Evolutionary conservation across 2,888 invertebrate species (phyloP).

Genomic region (Chrysotoxum bicinctum): DNA sequence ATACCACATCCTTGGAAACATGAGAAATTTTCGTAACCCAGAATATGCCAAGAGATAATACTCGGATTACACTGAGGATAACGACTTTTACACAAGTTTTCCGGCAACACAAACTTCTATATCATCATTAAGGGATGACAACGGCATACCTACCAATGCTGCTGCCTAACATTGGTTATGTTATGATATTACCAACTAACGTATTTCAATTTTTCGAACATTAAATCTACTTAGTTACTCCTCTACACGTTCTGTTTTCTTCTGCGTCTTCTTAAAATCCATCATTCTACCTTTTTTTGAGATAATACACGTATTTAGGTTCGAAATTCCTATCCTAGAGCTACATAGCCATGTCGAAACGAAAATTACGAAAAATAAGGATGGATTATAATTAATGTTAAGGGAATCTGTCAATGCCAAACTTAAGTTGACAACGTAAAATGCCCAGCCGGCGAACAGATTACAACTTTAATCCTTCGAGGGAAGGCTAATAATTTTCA

Average conservation of each 20-base stretch:
- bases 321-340: neutral
- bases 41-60: conserved; percentile 34
- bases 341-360: neutral
- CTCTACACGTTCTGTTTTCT: neutral
- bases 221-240: neutral
- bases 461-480: conserved; percentile 62
- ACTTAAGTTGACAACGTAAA: conserved; percentile 61
- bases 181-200: neutral
- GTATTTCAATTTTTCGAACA: conserved; percentile 26
- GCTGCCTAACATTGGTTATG: neutral
- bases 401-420: conserved; percentile 62
- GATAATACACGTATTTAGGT: neutral
- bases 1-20: neutral
- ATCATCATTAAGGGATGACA: conserved; percentile 8
- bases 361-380: conserved; percentile 11
- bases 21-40: conserved; percentile 3
- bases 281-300: neutral
- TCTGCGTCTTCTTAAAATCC: neutral
- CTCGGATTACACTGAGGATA: conserved; percentile 30
- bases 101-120: conserved; percentile 24
- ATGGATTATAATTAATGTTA: conserved; percentile 54
- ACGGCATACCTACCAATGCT: neutral
- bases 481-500: conserved; percentile 43
- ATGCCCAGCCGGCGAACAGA: conserved; percentile 49
- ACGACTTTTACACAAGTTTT: conserved; percentile 17